Percentiles rank a stretch among this genome's conserved stretches.
Conservation (phyloP, 2,888 invertebrate genomes). For the Patella pellucida region DNA sequence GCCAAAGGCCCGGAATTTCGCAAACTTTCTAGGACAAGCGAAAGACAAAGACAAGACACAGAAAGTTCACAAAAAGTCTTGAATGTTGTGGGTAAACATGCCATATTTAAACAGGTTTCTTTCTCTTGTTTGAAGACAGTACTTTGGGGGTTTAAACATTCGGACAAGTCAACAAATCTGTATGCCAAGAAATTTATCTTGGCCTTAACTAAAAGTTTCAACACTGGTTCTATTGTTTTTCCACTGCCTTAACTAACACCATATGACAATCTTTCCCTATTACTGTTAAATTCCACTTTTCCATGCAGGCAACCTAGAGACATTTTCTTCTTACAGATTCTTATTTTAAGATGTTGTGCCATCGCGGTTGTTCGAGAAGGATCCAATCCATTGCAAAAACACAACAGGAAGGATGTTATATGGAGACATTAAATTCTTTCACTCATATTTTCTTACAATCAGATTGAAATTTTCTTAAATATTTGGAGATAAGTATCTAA, state of each 20-base stretch:
- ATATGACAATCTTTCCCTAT: not conserved
- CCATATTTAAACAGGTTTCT: constrained; percentile 9
- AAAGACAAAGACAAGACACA: constrained; percentile 6
- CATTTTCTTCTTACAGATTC: no score
- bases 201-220: not conserved
- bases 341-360: no score
- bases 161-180: constrained; percentile 10
- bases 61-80: not conserved
- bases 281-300: constrained; percentile 1
- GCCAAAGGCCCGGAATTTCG: not conserved
- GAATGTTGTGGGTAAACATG: constrained; percentile 7
- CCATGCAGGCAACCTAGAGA: no score
- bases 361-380: no score
- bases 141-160: not conserved
- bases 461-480: no score
- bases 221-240: constrained; percentile 9
- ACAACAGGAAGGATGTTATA: no score
- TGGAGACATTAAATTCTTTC: no score
- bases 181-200: constrained; percentile 1
- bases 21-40: not conserved
- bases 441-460: no score
- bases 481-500: no score
- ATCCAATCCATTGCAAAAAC: no score
- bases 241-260: not conserved
- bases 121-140: constrained; percentile 3